A percentile compares a stretch with the other conserved stretches of the same genome.
These are phyloP conservation scores for Rhinella marina DNA, from an alignment of 2,797 vertebrate genomes.

Conservation along the genomic window DNA sequence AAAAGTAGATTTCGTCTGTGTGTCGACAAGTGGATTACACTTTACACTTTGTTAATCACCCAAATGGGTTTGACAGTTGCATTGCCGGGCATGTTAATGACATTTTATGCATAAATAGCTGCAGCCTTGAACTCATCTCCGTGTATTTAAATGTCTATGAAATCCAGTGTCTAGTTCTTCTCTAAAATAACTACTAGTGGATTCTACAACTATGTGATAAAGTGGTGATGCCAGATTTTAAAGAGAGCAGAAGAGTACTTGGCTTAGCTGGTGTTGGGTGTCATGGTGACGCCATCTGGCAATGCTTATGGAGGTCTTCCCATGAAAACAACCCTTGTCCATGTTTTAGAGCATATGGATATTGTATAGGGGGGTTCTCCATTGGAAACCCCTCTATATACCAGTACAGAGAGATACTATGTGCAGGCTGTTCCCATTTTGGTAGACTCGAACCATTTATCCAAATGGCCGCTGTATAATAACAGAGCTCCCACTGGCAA, in stretches of 20 bases:
- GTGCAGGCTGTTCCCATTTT: too few relatives aligned
- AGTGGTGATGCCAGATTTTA: neutral
- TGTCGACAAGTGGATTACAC: slow-evolving; percentile 1
- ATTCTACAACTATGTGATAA: neutral
- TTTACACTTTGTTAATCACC: slow-evolving; percentile 27
- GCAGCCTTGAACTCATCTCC: neutral
- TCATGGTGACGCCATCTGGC: too few relatives aligned
- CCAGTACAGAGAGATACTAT: too few relatives aligned
- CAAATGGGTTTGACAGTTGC: slow-evolving; percentile 7
- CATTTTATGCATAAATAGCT: slow-evolving; percentile 1
- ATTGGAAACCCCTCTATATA: too few relatives aligned
- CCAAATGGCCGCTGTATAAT: too few relatives aligned
- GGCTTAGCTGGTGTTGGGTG: neutral
- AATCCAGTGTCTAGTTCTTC: neutral
- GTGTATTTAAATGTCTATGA: neutral
- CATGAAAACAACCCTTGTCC: too few relatives aligned
- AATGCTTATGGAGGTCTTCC: too few relatives aligned
- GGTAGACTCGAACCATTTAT: too few relatives aligned
- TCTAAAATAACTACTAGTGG: neutral
- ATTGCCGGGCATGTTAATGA: neutral
- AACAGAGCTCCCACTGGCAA: too few relatives aligned
- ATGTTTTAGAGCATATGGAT: too few relatives aligned
- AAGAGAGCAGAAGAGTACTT: neutral
- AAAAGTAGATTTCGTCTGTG: neutral
- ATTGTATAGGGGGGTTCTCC: too few relatives aligned